A percentile compares a stretch with the other conserved stretches of the same genome.
phyloP scores from a whole-genome alignment of 2,888 invertebrate species.

The Mycalesis mineus region DNA sequence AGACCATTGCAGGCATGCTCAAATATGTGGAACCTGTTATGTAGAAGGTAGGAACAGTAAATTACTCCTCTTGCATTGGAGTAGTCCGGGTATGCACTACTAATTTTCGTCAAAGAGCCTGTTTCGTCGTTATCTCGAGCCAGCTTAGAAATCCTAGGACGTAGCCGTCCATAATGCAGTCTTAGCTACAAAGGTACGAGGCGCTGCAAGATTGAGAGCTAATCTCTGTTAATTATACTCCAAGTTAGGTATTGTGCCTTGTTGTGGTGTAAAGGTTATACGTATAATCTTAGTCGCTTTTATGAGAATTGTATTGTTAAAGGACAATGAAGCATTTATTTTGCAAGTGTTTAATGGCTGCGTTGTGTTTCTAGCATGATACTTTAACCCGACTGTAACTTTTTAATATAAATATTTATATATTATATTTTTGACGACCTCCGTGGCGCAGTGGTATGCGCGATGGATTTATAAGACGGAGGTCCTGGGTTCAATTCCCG shows the following conservation, averaged over 20 bases:
- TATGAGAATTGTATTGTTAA: background rate
- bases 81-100: conserved; percentile 9
- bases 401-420: too few species aligned
- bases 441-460: too few species aligned
- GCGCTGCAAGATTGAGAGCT: conserved; percentile 43
- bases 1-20: background rate
- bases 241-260: conserved; percentile 31
- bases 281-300: background rate
- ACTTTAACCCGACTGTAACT: too few species aligned
- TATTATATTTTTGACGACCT: too few species aligned
- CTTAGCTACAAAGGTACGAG: conserved; percentile 26
- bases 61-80: conserved; percentile 5
- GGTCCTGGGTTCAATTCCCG: too few species aligned
- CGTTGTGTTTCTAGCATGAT: too few species aligned
- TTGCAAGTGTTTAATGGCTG: too few species aligned
- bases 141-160: conserved; percentile 23
- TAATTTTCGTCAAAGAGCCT: conserved; percentile 27
- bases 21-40: background rate
- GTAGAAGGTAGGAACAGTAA: background rate
- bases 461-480: too few species aligned
- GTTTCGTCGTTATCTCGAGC: conserved; percentile 23
- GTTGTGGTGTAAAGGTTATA: background rate
- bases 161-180: conserved; percentile 23
- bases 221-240: conserved; percentile 56
- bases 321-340: too few species aligned